Evolutionary conservation across 2,797 vertebrate genomes (phyloP).

Genomic region (Micromesistius poutassou): DNA sequence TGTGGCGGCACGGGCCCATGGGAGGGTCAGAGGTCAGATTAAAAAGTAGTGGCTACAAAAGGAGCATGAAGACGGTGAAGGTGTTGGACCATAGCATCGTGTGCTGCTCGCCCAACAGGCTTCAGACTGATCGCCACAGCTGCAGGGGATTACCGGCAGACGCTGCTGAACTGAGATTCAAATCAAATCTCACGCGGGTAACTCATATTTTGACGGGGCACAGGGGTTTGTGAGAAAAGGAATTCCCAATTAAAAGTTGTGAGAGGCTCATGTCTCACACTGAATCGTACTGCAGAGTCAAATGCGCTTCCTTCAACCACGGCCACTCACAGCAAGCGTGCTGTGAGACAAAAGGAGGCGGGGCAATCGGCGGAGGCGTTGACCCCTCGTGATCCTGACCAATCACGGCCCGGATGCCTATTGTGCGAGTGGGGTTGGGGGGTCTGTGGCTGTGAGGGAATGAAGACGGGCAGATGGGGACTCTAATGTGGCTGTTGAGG

Average conservation of each 20-base stretch:
- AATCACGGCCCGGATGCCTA: constrained; percentile 23
- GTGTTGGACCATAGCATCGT: not conserved
- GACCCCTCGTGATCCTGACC: constrained; percentile 19
- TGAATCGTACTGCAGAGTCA: not conserved
- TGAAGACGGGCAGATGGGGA: constrained; percentile 72
- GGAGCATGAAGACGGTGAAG: not conserved
- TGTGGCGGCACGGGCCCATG: constrained; percentile 29
- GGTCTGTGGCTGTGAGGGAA: constrained; percentile 46
- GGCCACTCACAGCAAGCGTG: not conserved
- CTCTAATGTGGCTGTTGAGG: constrained; percentile 20
- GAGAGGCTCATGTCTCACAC: not conserved
- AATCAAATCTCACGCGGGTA: not conserved
- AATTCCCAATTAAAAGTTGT: too few species aligned
- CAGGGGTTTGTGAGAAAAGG: not conserved
- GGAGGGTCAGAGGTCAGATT: constrained; percentile 14
- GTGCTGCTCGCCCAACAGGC: not conserved
- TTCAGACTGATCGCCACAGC: not conserved
- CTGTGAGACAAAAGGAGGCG: not conserved
- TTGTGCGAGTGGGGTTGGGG: constrained; percentile 45
- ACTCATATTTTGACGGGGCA: not conserved
- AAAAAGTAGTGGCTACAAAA: constrained; percentile 7
- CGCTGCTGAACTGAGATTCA: too few species aligned
- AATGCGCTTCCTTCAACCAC: not conserved
- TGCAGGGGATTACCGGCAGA: not conserved
- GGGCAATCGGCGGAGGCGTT: not conserved